These are phyloP conservation scores for Drosophila trapezifrons DNA, from an alignment of 1,140 invertebrate species.

Conservation along the genomic window DNA sequence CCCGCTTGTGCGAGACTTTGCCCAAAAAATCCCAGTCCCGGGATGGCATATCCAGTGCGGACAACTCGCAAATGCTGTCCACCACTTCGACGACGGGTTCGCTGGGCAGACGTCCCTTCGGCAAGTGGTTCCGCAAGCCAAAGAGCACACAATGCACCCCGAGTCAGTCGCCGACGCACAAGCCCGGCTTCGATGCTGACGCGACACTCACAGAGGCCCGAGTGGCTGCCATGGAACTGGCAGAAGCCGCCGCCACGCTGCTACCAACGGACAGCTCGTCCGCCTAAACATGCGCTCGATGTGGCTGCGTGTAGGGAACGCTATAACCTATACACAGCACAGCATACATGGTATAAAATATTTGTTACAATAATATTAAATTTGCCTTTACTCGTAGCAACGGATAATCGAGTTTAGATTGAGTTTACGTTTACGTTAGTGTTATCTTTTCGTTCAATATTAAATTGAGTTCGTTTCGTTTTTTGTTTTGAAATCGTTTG, in stretches of 20 bases:
- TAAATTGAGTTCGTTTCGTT: conserved; percentile 11
- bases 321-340: conserved; percentile 21
- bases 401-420: conserved; percentile 11
- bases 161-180: conserved; percentile 83
- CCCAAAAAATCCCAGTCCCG: conserved; percentile 77
- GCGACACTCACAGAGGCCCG: conserved; percentile 66
- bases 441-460: conserved; percentile 25
- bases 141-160: conserved; percentile 82
- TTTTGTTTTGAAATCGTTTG: conserved; percentile 4
- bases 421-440: conserved; percentile 20
- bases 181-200: conserved; percentile 70
- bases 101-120: conserved; percentile 73
- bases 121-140: conserved; percentile 83
- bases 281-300: conserved; percentile 7
- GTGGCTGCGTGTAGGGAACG: conserved; percentile 13
- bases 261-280: conserved; percentile 37
- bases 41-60: conserved; percentile 57
- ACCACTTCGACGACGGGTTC: conserved; percentile 72
- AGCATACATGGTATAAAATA: conserved; percentile 26
- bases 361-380: conserved; percentile 50
- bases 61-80: conserved; percentile 43
- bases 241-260: conserved; percentile 42
- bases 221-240: conserved; percentile 69
- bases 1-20: conserved; percentile 70
- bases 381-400: conserved; percentile 17